Evolutionary conservation across 2,888 invertebrate species (phyloP).

Genomic region (Archips xylosteana): DNA sequence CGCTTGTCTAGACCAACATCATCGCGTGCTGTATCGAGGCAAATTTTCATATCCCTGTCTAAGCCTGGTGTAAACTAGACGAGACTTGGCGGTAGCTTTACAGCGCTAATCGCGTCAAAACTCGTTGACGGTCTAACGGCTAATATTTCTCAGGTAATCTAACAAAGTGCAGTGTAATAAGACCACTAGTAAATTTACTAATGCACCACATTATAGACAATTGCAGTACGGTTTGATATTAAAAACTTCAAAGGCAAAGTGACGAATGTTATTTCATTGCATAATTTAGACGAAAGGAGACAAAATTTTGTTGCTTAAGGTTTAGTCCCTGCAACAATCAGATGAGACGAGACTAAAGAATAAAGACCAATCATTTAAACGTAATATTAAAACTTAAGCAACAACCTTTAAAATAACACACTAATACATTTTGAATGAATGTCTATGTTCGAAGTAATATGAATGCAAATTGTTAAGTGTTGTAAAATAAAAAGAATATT

Average conservation of each 20-base stretch:
- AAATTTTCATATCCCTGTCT: neutral
- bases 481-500: slow-evolving; percentile 65
- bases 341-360: slow-evolving; percentile 2
- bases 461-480: slow-evolving; percentile 66
- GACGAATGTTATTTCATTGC: slow-evolving; percentile 43
- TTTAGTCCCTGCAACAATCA: slow-evolving; percentile 35
- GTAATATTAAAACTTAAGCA: slow-evolving; percentile 46
- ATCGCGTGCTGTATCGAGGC: neutral
- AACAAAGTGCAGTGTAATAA: neutral
- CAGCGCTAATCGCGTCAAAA: neutral
- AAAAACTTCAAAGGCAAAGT: slow-evolving; percentile 39
- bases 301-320: slow-evolving; percentile 46
- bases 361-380: slow-evolving; percentile 23
- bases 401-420: slow-evolving; percentile 46
- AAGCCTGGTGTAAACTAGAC: neutral
- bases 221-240: slow-evolving; percentile 1
- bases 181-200: neutral
- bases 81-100: neutral
- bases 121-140: too few species aligned
- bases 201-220: neutral
- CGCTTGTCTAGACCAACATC: slow-evolving; percentile 43
- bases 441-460: slow-evolving; percentile 55
- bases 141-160: neutral
- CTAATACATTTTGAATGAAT: slow-evolving; percentile 52
- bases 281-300: slow-evolving; percentile 17